Percentiles rank a stretch among this genome's conserved stretches.
phyloP scores from a whole-genome alignment of 2,797 vertebrate species.

The Sebastes nivosus region DNA sequence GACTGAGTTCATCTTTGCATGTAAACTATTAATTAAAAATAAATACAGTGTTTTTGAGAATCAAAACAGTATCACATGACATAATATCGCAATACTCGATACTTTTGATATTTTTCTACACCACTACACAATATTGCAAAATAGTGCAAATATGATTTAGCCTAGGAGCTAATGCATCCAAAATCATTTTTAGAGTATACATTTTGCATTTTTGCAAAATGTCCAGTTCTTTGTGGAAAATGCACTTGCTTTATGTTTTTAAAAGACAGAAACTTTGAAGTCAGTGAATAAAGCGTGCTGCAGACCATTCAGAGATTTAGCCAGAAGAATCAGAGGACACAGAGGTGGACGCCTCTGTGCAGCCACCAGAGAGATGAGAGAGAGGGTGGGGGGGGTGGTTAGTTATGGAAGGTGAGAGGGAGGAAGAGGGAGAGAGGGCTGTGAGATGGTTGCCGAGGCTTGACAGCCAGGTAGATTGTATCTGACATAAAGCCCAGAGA shows the following conservation, averaged over 20 bases:
- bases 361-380: constrained; percentile 61
- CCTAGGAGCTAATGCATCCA: neutral
- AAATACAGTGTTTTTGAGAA: too few relatives aligned
- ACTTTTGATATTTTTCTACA: too few relatives aligned
- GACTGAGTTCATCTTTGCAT: too few relatives aligned
- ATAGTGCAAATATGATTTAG: neutral
- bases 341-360: constrained; percentile 53
- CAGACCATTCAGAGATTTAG: constrained; percentile 48
- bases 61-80: too few relatives aligned
- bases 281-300: constrained; percentile 50
- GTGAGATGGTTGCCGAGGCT: constrained; percentile 57
- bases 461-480: constrained; percentile 81
- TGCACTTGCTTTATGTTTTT: neutral
- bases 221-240: neutral
- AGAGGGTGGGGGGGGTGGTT: neutral
- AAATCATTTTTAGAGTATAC: neutral
- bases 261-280: constrained; percentile 58
- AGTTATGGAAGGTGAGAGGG: constrained; percentile 37
- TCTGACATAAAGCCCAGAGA: constrained; percentile 76
- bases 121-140: neutral
- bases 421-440: constrained; percentile 16
- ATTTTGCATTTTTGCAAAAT: neutral
- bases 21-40: too few relatives aligned
- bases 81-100: too few relatives aligned
- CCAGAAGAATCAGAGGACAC: constrained; percentile 49